Percentiles rank a stretch among this genome's conserved stretches.
Conservation (phyloP, 2,113 vertebrate genomes). For the Marmota monax region DNA sequence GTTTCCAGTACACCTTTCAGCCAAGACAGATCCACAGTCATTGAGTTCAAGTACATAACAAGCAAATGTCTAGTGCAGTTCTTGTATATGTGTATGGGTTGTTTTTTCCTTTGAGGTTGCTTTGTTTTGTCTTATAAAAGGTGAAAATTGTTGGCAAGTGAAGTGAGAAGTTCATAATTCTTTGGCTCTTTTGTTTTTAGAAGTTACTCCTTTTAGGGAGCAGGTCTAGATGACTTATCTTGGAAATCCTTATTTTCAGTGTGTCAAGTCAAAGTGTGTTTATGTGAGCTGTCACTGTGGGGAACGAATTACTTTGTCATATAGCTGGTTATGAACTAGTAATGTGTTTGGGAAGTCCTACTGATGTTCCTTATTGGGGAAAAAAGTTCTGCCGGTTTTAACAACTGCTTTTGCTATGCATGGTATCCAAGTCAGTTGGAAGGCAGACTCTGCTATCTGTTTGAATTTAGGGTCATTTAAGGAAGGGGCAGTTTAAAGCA, state of each 20-base stretch:
- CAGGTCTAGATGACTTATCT: conserved; percentile 80
- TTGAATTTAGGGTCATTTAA: conserved; percentile 85
- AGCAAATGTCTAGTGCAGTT: conserved; percentile 77
- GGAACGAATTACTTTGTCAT: conserved; percentile 86
- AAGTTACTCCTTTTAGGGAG: conserved; percentile 67
- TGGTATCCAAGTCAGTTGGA: conserved; percentile 86
- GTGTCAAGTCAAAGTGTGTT: conserved; percentile 87
- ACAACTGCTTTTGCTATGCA: conserved; percentile 90
- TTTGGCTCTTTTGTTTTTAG: conserved; percentile 79
- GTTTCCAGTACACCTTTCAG: conserved; percentile 78
- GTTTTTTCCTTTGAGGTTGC: conserved; percentile 49
- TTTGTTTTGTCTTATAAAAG: conserved; percentile 73
- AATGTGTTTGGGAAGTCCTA: conserved; percentile 86
- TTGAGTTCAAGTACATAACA: conserved; percentile 79
- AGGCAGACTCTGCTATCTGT: conserved; percentile 81
- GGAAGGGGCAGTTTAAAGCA: conserved; percentile 87
- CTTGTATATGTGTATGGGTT: conserved; percentile 59
- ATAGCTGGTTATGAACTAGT: conserved; percentile 87
- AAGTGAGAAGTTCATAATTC: conserved; percentile 84
- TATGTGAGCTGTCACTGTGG: conserved; percentile 87
- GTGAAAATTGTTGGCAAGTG: conserved; percentile 84
- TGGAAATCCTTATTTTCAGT: conserved; percentile 76
- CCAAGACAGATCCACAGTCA: conserved; percentile 70
- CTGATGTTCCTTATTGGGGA: conserved; percentile 87
- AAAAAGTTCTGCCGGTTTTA: conserved; percentile 85